Evolutionary conservation across 2,113 vertebrate species (phyloP).

Genomic region (Neotoma lepida): DNA sequence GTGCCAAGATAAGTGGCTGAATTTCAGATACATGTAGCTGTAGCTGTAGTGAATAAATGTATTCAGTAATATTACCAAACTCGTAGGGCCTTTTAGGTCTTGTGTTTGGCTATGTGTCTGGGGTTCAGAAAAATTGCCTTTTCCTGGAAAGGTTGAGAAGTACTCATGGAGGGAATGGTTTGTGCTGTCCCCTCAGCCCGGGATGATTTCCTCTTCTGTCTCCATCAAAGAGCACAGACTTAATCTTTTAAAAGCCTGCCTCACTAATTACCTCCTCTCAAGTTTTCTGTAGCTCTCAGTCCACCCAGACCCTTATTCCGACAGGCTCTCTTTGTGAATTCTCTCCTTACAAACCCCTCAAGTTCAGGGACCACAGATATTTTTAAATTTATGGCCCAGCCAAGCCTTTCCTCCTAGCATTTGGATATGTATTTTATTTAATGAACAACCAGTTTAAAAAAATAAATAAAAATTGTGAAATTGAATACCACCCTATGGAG

Average conservation of each 20-base stretch:
- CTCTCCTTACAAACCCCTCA: background rate
- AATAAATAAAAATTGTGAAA: background rate
- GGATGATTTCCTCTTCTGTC: background rate
- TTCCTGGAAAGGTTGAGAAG: background rate
- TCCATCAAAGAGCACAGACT: background rate
- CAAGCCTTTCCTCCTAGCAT: background rate
- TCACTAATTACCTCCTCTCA: background rate
- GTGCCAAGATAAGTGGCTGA: background rate
- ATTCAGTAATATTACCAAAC: background rate
- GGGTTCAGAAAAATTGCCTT: conserved; percentile 7
- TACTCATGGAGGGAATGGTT: background rate
- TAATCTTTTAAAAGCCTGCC: conserved; percentile 21
- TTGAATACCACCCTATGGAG: background rate
- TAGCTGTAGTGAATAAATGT: background rate
- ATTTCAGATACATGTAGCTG: background rate
- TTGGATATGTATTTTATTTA: background rate
- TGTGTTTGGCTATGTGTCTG: background rate
- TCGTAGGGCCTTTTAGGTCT: background rate
- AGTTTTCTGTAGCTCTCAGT: background rate
- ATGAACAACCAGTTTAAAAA: background rate
- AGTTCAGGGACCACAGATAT: background rate
- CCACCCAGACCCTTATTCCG: background rate
- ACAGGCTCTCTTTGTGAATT: background rate
- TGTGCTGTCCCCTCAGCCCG: background rate
- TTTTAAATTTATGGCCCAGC: conserved; percentile 9